Conservation (phyloP, 2,888 invertebrate genomes). For the Harpalus rufipes region DNA sequence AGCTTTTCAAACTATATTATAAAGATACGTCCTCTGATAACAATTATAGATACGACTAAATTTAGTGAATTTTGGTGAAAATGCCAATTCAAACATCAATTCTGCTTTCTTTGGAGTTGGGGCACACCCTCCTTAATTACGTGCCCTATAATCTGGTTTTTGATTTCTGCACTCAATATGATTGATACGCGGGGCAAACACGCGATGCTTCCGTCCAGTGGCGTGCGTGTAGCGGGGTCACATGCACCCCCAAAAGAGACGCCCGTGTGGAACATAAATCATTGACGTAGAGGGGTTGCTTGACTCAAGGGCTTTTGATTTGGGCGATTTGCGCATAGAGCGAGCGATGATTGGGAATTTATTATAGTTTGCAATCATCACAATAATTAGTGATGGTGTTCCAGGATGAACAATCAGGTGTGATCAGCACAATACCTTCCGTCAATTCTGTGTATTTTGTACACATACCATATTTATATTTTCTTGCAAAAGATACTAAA, state of each 20-base stretch:
- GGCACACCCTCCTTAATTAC: background rate
- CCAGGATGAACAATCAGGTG: too few relatives aligned
- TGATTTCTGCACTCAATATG: constrained; percentile 2
- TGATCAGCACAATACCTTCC: too few relatives aligned
- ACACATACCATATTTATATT: too few relatives aligned
- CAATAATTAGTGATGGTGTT: background rate
- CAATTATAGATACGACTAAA: background rate
- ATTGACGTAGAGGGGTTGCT: background rate
- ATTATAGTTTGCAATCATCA: background rate
- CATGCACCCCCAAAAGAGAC: background rate
- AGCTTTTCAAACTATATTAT: background rate
- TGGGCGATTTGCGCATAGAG: background rate
- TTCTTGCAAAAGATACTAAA: too few relatives aligned
- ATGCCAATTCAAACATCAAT: background rate
- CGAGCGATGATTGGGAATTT: background rate
- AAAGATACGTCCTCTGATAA: background rate
- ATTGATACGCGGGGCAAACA: background rate
- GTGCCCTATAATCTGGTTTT: background rate
- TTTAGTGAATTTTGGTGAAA: background rate
- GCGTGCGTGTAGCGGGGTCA: background rate
- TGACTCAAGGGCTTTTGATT: constrained; percentile 16
- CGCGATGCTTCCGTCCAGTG: background rate
- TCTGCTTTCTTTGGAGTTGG: background rate
- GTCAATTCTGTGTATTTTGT: too few relatives aligned
- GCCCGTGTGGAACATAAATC: background rate